Evolutionary conservation across 1,140 invertebrate species (phyloP).

Genomic region (Trachelipus rathkii): DNA sequence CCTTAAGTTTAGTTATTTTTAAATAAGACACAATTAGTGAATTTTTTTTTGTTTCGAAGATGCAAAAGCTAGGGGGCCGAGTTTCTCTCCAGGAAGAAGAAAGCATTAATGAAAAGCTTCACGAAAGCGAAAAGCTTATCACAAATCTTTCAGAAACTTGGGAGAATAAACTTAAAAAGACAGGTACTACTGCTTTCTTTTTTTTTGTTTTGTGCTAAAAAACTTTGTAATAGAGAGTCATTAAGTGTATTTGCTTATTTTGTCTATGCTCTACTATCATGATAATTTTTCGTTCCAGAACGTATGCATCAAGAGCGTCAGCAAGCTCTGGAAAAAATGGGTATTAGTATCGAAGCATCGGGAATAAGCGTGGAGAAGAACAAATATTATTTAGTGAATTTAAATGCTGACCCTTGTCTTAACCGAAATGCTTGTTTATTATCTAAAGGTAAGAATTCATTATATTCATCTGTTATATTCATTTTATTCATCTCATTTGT

Average conservation of each 20-base stretch:
- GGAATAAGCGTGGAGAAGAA: constrained; percentile 98
- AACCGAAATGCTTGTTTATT: constrained; percentile 97
- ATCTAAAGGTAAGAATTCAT: constrained; percentile 75
- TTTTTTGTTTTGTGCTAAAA: too few relatives aligned
- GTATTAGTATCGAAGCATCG: constrained; percentile 93
- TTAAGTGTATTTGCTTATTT: too few relatives aligned
- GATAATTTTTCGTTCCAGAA: constrained; percentile 53
- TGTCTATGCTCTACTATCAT: too few relatives aligned
- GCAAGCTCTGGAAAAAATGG: constrained; percentile 95
- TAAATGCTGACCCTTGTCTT: constrained; percentile 95
- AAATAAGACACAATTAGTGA: neutral
- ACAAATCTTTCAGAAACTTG: constrained; percentile 96
- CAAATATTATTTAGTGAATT: constrained; percentile 95
- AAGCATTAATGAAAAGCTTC: constrained; percentile 55
- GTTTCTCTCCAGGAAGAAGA: constrained; percentile 40
- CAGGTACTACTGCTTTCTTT: constrained; percentile 55
- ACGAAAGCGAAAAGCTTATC: constrained; percentile 91
- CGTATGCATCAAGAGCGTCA: constrained; percentile 86
- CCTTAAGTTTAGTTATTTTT: too few relatives aligned
- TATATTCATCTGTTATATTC: too few relatives aligned
- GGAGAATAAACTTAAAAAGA: constrained; percentile 96
- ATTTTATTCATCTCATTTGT: too few relatives aligned
- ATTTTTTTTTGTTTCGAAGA: neutral
- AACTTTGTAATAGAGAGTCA: too few relatives aligned
- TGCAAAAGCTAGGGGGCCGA: constrained; percentile 20